Evolutionary conservation across 2,797 vertebrate genomes (phyloP).

Genomic region (Alectoris magna): DNA sequence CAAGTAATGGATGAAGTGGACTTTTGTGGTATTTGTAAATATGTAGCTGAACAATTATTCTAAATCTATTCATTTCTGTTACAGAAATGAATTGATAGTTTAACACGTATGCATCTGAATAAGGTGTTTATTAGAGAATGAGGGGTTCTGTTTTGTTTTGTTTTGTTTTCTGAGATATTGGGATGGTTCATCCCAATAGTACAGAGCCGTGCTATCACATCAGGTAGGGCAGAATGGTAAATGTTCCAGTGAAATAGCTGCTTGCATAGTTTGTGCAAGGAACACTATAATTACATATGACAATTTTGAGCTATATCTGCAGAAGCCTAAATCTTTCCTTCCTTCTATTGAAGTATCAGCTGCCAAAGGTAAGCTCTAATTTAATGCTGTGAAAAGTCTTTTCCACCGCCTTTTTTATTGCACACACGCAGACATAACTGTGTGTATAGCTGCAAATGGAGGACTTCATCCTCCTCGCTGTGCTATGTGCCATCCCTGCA

Average conservation of each 20-base stretch:
- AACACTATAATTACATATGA: background rate
- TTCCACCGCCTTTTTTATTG: background rate
- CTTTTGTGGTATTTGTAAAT: background rate
- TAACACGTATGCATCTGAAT: background rate
- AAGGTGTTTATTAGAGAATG: background rate
- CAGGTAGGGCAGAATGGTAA: background rate
- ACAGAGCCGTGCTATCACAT: background rate
- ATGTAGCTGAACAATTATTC: background rate
- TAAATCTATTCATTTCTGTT: background rate
- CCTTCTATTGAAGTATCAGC: background rate
- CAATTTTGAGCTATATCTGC: background rate
- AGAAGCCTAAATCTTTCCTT: background rate
- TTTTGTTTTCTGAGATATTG: background rate
- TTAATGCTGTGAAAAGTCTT: background rate
- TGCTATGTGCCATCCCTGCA: background rate
- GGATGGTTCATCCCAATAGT: background rate
- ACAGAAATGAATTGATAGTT: background rate
- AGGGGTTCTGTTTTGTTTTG: too few relatives aligned
- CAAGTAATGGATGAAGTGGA: conserved; percentile 19
- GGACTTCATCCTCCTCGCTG: background rate
- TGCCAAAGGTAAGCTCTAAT: background rate
- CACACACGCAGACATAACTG: background rate
- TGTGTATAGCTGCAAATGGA: background rate
- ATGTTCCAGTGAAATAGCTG: background rate
- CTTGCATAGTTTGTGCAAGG: background rate